phyloP scores from a whole-genome alignment of 2,888 invertebrate genomes.

The Arrhopalites spinosus region DNA sequence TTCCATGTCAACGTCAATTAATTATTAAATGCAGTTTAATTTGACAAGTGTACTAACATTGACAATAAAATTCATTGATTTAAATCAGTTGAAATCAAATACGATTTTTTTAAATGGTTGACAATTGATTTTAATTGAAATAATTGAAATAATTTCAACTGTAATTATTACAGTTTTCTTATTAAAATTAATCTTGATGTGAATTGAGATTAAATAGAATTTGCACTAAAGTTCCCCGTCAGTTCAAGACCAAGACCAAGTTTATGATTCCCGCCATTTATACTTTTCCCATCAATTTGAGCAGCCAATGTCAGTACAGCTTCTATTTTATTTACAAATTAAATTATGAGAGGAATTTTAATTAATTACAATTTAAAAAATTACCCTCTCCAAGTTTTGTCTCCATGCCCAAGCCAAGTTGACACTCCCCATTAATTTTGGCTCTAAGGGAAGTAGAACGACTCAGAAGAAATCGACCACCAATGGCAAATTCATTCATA shows the following conservation, averaged over 20 bases:
- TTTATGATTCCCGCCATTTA: constrained; percentile 16
- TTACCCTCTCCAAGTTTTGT: constrained; percentile 21
- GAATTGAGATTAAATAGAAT: no score
- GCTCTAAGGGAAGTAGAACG: constrained; percentile 8
- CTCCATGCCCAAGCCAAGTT: constrained; percentile 14
- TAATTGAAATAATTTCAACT: no score
- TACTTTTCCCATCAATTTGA: constrained; percentile 21
- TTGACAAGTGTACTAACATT: no score
- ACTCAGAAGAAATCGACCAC: not conserved
- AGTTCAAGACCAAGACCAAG: constrained; percentile 13
- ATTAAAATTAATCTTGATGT: no score
- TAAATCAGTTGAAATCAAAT: no score
- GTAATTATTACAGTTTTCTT: no score
- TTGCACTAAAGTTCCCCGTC: no score
- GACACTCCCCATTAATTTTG: constrained; percentile 12
- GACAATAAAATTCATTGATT: no score
- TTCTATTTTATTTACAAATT: not conserved
- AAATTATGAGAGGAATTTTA: not conserved
- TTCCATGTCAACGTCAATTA: no score
- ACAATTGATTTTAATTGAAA: no score
- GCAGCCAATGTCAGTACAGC: constrained; percentile 4
- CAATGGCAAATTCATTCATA: not conserved
- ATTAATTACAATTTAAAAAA: not conserved
- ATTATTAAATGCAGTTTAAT: no score
- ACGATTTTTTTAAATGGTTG: no score